A percentile compares a stretch with the other conserved stretches of the same genome.
These are phyloP conservation scores for Catalaphyllia jardinei DNA, from an alignment of 64 coral and sea anemone genomes.

Conservation along the genomic window DNA sequence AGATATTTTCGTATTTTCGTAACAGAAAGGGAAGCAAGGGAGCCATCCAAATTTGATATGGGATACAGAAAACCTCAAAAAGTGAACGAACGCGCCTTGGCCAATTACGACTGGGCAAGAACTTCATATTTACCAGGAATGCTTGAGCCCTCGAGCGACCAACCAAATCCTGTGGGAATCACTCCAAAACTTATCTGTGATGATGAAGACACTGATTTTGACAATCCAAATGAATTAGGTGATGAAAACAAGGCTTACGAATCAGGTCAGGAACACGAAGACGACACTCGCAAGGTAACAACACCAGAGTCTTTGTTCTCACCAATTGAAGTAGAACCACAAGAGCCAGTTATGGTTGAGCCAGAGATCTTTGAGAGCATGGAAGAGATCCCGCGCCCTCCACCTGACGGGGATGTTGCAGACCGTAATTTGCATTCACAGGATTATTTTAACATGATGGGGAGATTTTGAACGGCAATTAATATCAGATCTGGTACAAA, in stretches of 20 bases:
- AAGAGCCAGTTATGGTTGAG: constrained; percentile 15
- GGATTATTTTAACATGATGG: constrained; percentile 18
- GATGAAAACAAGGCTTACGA: constrained; percentile 44
- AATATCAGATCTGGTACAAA: not conserved
- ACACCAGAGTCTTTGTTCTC: not conserved
- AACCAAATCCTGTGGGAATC: not conserved
- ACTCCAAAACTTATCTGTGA: constrained; percentile 51
- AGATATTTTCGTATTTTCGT: not conserved
- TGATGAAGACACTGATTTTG: constrained; percentile 22
- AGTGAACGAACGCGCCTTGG: constrained; percentile 48
- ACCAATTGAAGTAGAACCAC: not conserved
- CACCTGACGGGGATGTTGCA: not conserved
- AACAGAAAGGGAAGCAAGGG: not conserved
- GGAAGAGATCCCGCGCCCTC: constrained; percentile 5
- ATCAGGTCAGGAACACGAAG: not conserved
- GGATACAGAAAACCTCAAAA: constrained; percentile 38
- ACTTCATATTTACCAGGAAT: constrained; percentile 62
- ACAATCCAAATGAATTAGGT: not conserved
- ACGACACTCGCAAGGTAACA: not conserved
- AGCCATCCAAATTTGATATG: constrained; percentile 57
- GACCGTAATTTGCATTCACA: not conserved
- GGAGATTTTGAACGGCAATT: not conserved
- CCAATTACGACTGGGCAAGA: constrained; percentile 68
- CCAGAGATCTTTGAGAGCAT: constrained; percentile 35
- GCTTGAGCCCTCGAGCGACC: constrained; percentile 13